Conservation (phyloP, 2,888 invertebrate genomes). For the Eledone cirrhosa region DNA sequence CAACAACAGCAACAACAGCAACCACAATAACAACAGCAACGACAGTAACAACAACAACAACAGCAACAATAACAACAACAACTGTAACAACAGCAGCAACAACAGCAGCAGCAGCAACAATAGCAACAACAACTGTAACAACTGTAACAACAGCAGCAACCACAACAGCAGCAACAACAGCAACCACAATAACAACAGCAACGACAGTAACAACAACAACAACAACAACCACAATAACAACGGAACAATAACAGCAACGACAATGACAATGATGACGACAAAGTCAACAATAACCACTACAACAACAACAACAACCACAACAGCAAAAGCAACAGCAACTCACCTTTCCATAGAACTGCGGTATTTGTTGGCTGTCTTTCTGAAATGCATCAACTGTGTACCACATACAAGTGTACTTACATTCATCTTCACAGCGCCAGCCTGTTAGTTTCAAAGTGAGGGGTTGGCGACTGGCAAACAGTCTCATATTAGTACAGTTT, state of each 20-base stretch:
- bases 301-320: no score
- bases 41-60: not conserved
- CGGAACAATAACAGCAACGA: no score
- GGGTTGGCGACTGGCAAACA: constrained; percentile 44
- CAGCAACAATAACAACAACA: not conserved
- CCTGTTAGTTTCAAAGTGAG: constrained; percentile 43
- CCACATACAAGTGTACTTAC: constrained; percentile 94
- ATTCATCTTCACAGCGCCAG: constrained; percentile 90
- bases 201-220: no score
- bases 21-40: not conserved
- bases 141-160: no score
- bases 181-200: no score
- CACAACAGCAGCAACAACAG: no score
- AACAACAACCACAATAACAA: no score
- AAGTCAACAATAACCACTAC: no score
- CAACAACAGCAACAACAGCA: not conserved
- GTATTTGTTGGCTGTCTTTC: constrained; percentile 76
- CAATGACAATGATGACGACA: no score
- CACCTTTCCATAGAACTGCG: constrained; percentile 96
- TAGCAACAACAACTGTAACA: no score
- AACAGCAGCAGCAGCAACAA: no score
- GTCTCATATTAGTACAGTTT: constrained; percentile 41
- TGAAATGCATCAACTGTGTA: constrained; percentile 81
- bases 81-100: no score
- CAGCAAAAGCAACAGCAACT: constrained; percentile 33